Percentiles rank a stretch among this genome's conserved stretches.
Conservation (phyloP, 2,797 vertebrate genomes). For the Adelosebastes latens region DNA sequence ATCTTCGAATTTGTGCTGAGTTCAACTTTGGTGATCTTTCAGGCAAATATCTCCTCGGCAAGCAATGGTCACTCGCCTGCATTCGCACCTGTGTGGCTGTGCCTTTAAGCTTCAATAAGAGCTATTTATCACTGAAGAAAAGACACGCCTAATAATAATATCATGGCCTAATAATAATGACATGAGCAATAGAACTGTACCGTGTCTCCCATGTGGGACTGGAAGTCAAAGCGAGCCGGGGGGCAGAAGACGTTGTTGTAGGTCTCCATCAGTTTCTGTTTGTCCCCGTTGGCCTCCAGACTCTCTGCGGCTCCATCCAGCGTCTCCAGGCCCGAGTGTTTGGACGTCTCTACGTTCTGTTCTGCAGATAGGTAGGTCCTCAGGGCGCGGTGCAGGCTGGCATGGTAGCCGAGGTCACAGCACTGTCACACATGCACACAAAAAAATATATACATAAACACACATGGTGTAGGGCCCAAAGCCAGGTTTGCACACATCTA, state of each 20-base stretch:
- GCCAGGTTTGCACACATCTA: background rate
- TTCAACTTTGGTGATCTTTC: too few species aligned
- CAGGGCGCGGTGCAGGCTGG: constrained; percentile 94
- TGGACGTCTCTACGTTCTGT: constrained; percentile 94
- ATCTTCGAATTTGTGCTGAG: too few species aligned
- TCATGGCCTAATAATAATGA: background rate
- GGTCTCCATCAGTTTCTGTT: constrained; percentile 98
- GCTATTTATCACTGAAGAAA: background rate
- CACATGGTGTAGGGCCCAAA: background rate
- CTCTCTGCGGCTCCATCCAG: constrained; percentile 94
- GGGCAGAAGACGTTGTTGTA: constrained; percentile 98
- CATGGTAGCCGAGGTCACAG: constrained; percentile 98
- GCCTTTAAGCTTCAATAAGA: background rate
- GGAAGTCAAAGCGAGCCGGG: constrained; percentile 96
- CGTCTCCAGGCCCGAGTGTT: constrained; percentile 92
- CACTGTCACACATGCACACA: constrained; percentile 82
- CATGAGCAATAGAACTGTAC: constrained; percentile 66
- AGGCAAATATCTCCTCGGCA: too few species aligned
- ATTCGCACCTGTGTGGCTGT: accelerated
- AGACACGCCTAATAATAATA: background rate
- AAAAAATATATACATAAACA: background rate
- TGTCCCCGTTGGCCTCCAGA: constrained; percentile 94
- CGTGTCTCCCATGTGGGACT: constrained; percentile 98
- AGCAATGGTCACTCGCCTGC: too few species aligned
- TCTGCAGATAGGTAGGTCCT: constrained; percentile 97